Evolutionary conservation across 2,888 invertebrate genomes (phyloP).

Genomic region (Dynastes grantii): DNA sequence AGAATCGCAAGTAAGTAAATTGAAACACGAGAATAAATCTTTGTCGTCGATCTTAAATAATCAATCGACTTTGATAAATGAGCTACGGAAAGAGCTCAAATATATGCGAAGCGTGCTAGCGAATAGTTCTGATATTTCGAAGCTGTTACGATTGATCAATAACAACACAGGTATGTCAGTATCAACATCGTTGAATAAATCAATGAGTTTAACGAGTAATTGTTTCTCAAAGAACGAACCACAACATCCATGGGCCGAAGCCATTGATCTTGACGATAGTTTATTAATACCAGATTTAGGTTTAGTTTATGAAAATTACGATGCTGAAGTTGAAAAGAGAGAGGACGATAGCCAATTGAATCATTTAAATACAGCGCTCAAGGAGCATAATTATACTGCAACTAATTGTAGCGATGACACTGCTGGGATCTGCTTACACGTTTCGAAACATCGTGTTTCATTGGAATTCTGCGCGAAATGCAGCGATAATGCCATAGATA

Average conservation of each 20-base stretch:
- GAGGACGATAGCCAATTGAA: not conserved
- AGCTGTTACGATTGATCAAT: slow-evolving; percentile 71
- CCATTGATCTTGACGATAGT: slow-evolving; percentile 50
- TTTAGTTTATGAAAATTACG: slow-evolving; percentile 35
- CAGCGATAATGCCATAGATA: slow-evolving; percentile 70
- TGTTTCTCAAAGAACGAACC: slow-evolving; percentile 55
- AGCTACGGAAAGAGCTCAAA: slow-evolving; percentile 72
- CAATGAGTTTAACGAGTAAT: slow-evolving; percentile 54
- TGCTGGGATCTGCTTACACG: slow-evolving; percentile 75
- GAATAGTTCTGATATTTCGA: slow-evolving; percentile 73
- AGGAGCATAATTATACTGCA: slow-evolving; percentile 65
- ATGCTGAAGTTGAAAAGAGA: slow-evolving; percentile 21
- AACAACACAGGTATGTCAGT: slow-evolving; percentile 67
- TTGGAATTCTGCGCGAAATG: slow-evolving; percentile 75
- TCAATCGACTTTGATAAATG: slow-evolving; percentile 71
- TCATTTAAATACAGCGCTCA: slow-evolving; percentile 32
- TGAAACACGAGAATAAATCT: slow-evolving; percentile 71
- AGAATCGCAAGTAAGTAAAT: slow-evolving; percentile 71
- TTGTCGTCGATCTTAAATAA: slow-evolving; percentile 71
- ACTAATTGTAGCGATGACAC: slow-evolving; percentile 62
- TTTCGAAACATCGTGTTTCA: slow-evolving; percentile 73
- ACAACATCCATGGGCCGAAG: slow-evolving; percentile 54
- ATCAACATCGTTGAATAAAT: slow-evolving; percentile 65
- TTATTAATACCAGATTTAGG: slow-evolving; percentile 38
- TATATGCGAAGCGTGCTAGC: slow-evolving; percentile 74